Conservation (phyloP, 1,140 invertebrate species). For the Nylanderia fulva region DNA sequence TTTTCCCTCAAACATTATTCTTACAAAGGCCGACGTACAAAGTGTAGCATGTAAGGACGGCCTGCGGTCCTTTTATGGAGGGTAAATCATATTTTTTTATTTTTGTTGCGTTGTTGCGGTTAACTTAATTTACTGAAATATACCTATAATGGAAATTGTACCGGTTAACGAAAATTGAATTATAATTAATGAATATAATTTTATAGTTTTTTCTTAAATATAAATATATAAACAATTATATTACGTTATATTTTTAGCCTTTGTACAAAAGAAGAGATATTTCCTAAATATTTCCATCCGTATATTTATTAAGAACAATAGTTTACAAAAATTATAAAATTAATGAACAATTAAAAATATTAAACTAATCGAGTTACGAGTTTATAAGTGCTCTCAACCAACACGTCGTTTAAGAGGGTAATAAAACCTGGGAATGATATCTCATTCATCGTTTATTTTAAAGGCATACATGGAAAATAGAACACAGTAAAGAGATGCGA, state of each 20-base stretch:
- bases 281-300: background rate
- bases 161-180: constrained; percentile 24
- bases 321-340: background rate
- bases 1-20: constrained; percentile 2
- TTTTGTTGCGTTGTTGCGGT: background rate
- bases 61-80: background rate
- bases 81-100: background rate
- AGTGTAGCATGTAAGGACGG: constrained; percentile 10
- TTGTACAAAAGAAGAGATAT: background rate
- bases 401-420: background rate
- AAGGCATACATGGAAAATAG: constrained; percentile 21
- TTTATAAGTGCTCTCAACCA: background rate
- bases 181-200: background rate
- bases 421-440: constrained; percentile 34
- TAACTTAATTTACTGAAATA: constrained; percentile 20
- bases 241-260: background rate
- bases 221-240: background rate
- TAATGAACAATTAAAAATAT: background rate
- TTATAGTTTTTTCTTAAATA: background rate
- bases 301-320: background rate
- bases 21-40: background rate
- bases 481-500: background rate
- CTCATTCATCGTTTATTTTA: constrained; percentile 40
- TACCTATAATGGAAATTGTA: background rate
- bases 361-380: background rate